phyloP scores from a whole-genome alignment of 1,140 invertebrate species.

The Gyrodactylus salaris region DNA sequence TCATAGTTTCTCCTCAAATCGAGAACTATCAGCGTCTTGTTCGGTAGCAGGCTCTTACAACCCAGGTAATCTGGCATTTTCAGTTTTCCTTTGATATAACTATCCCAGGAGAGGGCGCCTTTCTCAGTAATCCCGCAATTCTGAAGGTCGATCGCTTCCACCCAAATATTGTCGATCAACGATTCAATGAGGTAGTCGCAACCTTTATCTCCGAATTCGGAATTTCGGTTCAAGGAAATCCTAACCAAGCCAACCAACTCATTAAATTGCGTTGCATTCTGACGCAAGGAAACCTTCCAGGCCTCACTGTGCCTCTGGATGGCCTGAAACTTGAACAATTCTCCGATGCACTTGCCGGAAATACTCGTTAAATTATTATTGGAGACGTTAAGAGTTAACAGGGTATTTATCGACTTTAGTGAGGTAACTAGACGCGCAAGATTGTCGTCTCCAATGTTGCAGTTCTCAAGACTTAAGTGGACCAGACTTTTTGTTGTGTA shows the following conservation, averaged over 20 bases:
- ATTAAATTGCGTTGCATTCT: neutral
- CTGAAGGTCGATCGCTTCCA: neutral
- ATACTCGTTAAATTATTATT: neutral
- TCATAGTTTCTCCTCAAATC: neutral
- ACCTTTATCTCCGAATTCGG: neutral
- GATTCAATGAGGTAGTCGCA: neutral
- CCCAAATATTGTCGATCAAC: neutral
- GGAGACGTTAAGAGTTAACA: neutral
- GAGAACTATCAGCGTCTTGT: neutral
- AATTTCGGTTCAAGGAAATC: neutral
- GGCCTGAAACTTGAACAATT: neutral
- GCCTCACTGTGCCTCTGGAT: neutral
- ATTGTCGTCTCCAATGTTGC: neutral
- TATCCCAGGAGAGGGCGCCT: neutral
- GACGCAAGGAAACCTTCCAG: neutral
- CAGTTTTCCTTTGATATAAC: neutral
- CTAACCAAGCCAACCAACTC: neutral
- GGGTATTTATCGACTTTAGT: neutral
- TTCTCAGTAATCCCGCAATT: neutral
- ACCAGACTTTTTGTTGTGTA: neutral
- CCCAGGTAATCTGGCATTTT: neutral
- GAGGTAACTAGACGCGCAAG: neutral
- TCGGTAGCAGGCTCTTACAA: neutral
- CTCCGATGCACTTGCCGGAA: neutral
- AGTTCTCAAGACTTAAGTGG: neutral